Conservation (phyloP, 1,140 invertebrate genomes). For the Dicyema japonicum region DNA sequence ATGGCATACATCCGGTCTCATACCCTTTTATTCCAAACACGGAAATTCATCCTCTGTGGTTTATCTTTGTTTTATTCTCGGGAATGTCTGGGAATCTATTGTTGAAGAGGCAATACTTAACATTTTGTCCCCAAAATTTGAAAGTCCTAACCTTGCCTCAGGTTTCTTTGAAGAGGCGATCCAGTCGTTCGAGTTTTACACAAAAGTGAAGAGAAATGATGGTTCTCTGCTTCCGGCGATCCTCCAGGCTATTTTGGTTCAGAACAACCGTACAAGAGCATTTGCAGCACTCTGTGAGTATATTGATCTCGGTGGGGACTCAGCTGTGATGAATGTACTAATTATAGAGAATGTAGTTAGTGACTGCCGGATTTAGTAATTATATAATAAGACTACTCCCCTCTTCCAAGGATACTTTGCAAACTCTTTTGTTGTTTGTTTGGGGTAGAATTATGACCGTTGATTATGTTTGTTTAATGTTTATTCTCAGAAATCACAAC, state of each 20-base stretch:
- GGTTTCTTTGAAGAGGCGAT: neutral
- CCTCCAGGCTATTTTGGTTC: neutral
- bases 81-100: constrained; percentile 1
- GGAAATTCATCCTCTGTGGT: constrained; percentile 35
- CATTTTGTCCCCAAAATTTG: too few species aligned
- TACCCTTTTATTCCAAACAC: constrained; percentile 45
- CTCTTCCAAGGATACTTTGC: constrained; percentile 53
- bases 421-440: constrained; percentile 69
- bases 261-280: neutral
- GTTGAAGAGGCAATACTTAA: neutral
- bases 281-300: neutral
- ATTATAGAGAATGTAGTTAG: neutral
- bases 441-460: constrained; percentile 95
- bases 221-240: neutral
- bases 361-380: constrained; percentile 87
- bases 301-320: neutral
- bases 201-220: neutral
- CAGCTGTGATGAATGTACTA: constrained; percentile 4
- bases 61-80: constrained; percentile 6
- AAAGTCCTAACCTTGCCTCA: too few species aligned
- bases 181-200: neutral
- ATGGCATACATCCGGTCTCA: constrained; percentile 72
- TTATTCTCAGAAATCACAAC: too few species aligned
- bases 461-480: constrained; percentile 37
- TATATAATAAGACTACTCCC: constrained; percentile 81